Evolutionary conservation across 2,113 vertebrate genomes (phyloP).

Genomic region (Melanocharis versteri): DNA sequence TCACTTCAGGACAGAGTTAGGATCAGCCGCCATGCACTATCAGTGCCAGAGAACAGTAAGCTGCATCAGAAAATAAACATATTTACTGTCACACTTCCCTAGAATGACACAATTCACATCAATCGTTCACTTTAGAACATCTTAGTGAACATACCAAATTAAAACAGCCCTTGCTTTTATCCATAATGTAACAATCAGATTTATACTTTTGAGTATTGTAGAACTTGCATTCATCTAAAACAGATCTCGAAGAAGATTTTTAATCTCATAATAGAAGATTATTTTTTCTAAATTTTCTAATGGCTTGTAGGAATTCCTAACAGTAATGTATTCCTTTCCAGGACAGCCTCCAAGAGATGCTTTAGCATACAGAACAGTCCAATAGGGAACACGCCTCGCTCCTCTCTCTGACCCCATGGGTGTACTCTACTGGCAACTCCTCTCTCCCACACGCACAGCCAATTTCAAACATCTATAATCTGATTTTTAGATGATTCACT

Average conservation of each 20-base stretch:
- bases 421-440: not conserved
- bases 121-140: not conserved
- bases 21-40: slow-evolving; percentile 42
- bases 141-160: accelerated
- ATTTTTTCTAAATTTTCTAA: not conserved
- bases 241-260: not conserved
- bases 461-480: not conserved
- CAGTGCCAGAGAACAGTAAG: not conserved
- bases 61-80: not conserved
- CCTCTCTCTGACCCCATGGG: not conserved
- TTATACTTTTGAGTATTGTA: not conserved
- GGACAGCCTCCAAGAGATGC: not conserved
- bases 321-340: not conserved
- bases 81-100: not conserved
- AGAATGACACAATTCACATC: not conserved
- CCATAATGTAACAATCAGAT: not conserved
- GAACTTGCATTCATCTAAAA: not conserved
- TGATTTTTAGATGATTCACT: not conserved
- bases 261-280: not conserved
- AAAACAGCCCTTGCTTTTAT: not conserved
- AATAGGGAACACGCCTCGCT: not conserved
- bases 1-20: slow-evolving; percentile 20
- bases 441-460: not conserved
- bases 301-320: not conserved
- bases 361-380: not conserved